Evolutionary conservation across 2,113 vertebrate species (phyloP).

Genomic region (Epinephelus lanceolatus): DNA sequence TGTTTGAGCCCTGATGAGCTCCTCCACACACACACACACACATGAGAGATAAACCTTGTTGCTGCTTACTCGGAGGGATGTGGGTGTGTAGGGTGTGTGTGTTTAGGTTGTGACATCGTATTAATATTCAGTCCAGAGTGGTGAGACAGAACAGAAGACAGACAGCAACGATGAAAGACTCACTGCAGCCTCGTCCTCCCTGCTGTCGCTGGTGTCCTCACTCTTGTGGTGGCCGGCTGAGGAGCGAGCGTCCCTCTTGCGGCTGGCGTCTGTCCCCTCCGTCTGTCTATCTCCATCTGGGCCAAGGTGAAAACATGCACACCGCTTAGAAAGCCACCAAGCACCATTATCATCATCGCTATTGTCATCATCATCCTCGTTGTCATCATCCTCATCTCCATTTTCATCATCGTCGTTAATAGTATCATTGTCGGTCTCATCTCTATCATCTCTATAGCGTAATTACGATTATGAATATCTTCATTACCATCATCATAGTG

Average conservation of each 20-base stretch:
- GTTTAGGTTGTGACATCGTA: conserved; percentile 1
- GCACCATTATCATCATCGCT: conserved; percentile 20
- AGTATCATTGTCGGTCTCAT: conserved; percentile 50
- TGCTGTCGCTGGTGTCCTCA: conserved; percentile 93
- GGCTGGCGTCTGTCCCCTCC: conserved; percentile 87
- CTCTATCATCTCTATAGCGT: conserved; percentile 16
- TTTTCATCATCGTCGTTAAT: conserved; percentile 50
- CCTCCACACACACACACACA: conserved; percentile 23
- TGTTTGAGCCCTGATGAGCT: conserved; percentile 38
- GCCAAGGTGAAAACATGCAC: conserved; percentile 60
- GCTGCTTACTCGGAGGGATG: conserved; percentile 15
- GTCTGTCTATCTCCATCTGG: conserved; percentile 91
- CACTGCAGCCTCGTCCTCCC: conserved; percentile 90
- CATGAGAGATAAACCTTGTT: not conserved
- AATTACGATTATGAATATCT: conserved; percentile 50
- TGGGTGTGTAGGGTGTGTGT: not conserved
- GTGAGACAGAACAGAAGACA: conserved; percentile 18
- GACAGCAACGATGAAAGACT: conserved; percentile 56
- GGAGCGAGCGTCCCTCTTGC: conserved; percentile 77
- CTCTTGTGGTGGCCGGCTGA: conserved; percentile 79
- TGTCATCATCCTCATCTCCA: conserved; percentile 16
- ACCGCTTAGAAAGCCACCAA: conserved; percentile 44
- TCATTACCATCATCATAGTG: conserved; percentile 33
- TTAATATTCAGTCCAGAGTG: conserved; percentile 2
- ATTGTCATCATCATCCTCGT: conserved; percentile 4